phyloP scores from a whole-genome alignment of 1,140 invertebrate genomes.

The Portunus trituberculatus region DNA sequence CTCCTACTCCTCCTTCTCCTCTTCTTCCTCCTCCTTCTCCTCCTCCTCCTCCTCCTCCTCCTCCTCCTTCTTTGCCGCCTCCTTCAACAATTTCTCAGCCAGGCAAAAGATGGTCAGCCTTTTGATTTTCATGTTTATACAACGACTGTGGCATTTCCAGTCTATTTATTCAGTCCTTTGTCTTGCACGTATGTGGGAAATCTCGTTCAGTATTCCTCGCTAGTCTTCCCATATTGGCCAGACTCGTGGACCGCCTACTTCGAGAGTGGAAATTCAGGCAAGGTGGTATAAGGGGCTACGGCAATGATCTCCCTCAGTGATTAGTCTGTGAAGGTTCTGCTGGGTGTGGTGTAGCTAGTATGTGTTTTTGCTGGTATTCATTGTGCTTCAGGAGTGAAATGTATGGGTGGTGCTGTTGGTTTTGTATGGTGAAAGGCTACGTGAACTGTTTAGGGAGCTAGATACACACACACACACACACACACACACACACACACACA shows the following conservation, averaged over 20 bases:
- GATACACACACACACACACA: not conserved
- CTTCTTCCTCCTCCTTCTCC: not conserved
- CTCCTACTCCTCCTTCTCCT: not conserved
- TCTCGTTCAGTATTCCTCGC: not conserved
- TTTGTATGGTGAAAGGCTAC: not conserved
- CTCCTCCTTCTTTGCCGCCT: not conserved
- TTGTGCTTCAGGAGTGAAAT: too few species aligned
- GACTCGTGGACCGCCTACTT: not conserved
- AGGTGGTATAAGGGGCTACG: not conserved
- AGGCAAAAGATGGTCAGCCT: too few species aligned
- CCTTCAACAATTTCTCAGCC: too few species aligned
- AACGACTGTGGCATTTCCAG: not conserved
- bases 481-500: slow-evolving; percentile 5
- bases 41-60: slow-evolving; percentile 6
- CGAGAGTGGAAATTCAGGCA: not conserved
- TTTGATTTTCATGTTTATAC: not conserved
- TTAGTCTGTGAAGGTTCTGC: too few species aligned
- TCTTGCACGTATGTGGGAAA: not conserved
- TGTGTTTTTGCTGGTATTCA: too few species aligned
- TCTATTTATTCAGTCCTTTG: not conserved
- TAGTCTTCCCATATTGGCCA: not conserved
- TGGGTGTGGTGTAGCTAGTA: too few species aligned
- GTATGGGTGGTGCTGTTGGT: not conserved
- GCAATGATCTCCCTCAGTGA: too few species aligned
- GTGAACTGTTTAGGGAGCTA: not conserved